Base-by-base conservation (phyloP, 2,888 invertebrate genomes). In the Eumerus sabulonum region DNA sequence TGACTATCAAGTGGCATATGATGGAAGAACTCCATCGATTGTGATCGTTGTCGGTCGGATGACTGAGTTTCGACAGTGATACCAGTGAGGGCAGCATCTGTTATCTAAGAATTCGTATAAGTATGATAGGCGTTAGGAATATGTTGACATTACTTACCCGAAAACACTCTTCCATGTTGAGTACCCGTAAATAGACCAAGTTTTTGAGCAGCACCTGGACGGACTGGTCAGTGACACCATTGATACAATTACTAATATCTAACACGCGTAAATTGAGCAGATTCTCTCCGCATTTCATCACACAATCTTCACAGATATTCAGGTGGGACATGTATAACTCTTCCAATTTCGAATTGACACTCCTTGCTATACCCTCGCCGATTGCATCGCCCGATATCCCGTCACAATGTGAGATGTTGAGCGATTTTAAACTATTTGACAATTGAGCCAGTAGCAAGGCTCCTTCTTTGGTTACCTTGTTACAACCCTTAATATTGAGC, bases 21-120 rank as follows among this genome's bases (percentile, higher is more conserved):
- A 38, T 86, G 83, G 9, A 84, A 84, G 45, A 83, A 85, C n/a
- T 85, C 85, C 59, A 85, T 68, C 0, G 85, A 83, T 5, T 76
- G 71, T 0, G 81, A 56, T 51, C 79, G 17, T 44, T 53, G 47
- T 38, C 76, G 59, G 35, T 72, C 79, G 18, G 67, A 63, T 9
- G 67, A 19, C 17, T 59, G 64, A 27, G 38, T 70, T 56, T 71
- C 76, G 5, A 86, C 82, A 70, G 85, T 86, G 76, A 93, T 92
- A 19, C 93, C 93, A 14, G 94, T 93, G 13, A 95, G 87, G 0
- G 94, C 94, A 35, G 91, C 91, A 88, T 95, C 94, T 9, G 93
- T 93, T 35, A 89, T 83, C 87, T 87, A 40, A 42, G 59, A 71
- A 7, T 35, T 18, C 16, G 14, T 27, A 38, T 42, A 14, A 38